A percentile compares a stretch with the other conserved stretches of the same genome.
Conservation (phyloP, 1,140 invertebrate species). For the Plodia interpunctella region DNA sequence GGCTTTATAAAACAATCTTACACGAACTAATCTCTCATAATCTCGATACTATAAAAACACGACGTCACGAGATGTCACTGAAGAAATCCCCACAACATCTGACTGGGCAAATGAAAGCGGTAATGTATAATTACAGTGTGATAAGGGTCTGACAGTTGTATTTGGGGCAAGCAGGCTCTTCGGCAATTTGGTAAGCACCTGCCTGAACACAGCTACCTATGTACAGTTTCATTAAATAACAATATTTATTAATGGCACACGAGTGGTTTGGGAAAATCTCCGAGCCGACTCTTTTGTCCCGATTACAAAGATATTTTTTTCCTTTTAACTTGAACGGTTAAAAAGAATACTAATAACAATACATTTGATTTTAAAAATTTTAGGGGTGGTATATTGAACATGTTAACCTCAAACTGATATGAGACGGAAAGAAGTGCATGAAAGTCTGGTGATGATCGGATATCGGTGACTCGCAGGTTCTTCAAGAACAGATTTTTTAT, state of each 20-base stretch:
- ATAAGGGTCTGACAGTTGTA: constrained; percentile 70
- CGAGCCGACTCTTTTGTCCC: too few species aligned
- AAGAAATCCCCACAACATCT: constrained; percentile 32
- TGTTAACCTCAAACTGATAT: too few species aligned
- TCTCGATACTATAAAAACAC: constrained; percentile 15
- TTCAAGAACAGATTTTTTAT: too few species aligned
- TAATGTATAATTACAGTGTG: constrained; percentile 71
- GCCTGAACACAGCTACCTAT: constrained; percentile 23
- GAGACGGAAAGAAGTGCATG: too few species aligned
- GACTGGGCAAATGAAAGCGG: constrained; percentile 56
- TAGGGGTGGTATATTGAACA: too few species aligned
- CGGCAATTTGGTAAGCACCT: constrained; percentile 45
- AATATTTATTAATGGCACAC: constrained; percentile 5
- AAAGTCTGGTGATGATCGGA: too few species aligned
- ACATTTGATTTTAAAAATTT: too few species aligned
- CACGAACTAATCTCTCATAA: not conserved
- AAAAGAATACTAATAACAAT: too few species aligned
- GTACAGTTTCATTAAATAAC: constrained; percentile 9
- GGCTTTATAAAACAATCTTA: constrained; percentile 15
- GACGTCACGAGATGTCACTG: constrained; percentile 23
- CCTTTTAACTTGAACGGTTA: too few species aligned
- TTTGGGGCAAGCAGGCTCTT: constrained; percentile 48
- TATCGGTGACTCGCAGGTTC: too few species aligned
- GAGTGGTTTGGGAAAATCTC: too few species aligned
- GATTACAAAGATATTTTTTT: too few species aligned